Evolutionary conservation across 53 echinoderm and acorn worm species (phyloP), one percentile per base, ranked within the genome.

Genomic region (Stichopus horrens): DNA sequence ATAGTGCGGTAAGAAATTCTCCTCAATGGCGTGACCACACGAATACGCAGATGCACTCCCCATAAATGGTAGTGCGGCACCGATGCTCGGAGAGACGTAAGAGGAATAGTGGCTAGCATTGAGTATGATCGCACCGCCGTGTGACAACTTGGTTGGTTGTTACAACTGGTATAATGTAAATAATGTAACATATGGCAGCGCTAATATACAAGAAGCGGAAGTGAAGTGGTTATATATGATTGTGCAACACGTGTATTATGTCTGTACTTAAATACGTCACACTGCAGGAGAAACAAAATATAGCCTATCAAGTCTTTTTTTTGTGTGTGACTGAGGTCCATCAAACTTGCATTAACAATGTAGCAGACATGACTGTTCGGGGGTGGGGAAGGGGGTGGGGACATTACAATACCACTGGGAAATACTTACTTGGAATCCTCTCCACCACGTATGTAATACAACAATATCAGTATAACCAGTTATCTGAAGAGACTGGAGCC

Each of bases 61-160:
- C 85, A 85, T 85, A 85, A 85, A 85, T 85, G 85, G 85, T 58
- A 85, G 85, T 85, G 68, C 85, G 77, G 54, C 77, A 2, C 51
- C 52, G 14, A 71, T 71, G 14, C 71, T 71, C 71, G 16, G 71
- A 18, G 71, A 71, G 21, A 71, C n/a, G n/a, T 18, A 18, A 37
- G 71, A 18, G 6, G 18, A 20, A 71, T 7, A 71, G 16, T 71
- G 71, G n/a, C 71, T 18, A 16, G 7, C 18, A 71, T 20, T 63
- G 19, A 71, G 71, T 71, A 63, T n/a, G n/a, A n/a, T 63, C 18
- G 18, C 71, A 71, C 16, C 7, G 71, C n/a, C 71, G 37, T 37
- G 37, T 37, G 37, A 37, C 14, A 20, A 18, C 71, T 18, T 16
- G 71, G 71, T 71, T 71, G n/a, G 71, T 71, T 71, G 71, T 71